Percentiles rank a stretch among this genome's conserved stretches.
phyloP scores from a whole-genome alignment of 2,113 vertebrate genomes.

The Chiloscyllium plagiosum region DNA sequence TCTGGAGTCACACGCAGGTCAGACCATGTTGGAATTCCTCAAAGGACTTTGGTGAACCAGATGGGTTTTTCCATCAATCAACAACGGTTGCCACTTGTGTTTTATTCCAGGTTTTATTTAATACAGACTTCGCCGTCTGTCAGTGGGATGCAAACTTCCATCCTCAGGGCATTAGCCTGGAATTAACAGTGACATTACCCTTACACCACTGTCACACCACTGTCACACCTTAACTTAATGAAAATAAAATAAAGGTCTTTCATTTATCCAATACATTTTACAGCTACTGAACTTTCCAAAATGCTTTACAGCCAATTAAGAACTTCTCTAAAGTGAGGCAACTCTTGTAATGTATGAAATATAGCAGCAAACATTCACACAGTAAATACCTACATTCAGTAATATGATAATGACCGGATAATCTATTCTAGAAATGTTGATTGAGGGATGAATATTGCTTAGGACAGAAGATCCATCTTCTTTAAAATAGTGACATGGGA shows the following conservation, averaged over 20 bases:
- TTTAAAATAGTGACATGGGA: too few species aligned
- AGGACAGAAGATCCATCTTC: too few species aligned
- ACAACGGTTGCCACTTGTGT: too few species aligned
- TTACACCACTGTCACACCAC: neutral
- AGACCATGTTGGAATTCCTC: too few species aligned
- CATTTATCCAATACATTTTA: neutral
- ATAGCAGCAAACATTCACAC: neutral
- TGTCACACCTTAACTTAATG: neutral
- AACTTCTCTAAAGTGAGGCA: neutral
- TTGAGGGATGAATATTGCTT: neutral
- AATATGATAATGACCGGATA: neutral
- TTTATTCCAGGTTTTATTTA: too few species aligned
- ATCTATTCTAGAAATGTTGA: neutral
- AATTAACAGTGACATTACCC: too few species aligned
- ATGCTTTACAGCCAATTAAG: neutral
- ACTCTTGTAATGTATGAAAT: neutral
- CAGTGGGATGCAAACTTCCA: too few species aligned
- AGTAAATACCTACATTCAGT: neutral
- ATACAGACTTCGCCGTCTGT: too few species aligned
- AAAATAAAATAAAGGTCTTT: neutral
- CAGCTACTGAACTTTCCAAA: neutral
- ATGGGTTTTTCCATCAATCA: too few species aligned
- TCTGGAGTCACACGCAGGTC: too few species aligned
- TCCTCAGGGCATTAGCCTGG: too few species aligned
- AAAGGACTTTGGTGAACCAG: too few species aligned